Base-by-base conservation (phyloP, 2,113 vertebrate genomes). In the Psophia crepitans region DNA sequence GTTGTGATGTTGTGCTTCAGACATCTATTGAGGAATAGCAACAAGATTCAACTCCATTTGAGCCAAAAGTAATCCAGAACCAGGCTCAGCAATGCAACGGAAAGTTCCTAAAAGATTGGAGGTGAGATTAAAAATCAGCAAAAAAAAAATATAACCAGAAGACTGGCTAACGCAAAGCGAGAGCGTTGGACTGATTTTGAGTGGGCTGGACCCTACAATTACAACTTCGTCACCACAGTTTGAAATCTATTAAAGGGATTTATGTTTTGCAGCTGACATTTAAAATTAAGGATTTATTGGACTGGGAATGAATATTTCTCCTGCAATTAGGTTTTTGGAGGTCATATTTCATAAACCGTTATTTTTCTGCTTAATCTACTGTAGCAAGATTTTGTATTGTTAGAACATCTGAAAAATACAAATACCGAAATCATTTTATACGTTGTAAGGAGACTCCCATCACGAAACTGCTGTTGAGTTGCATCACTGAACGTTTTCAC, bases 211-310 rank as follows among this genome's bases (percentile, higher is more conserved):
- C 32, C 68, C 69, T 90, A 92, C 75, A 87, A 95, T 85, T 96
- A 84, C 63, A 97, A 97, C 91, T 97, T 97, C 90, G 89, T 95
- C 93, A 96, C 84, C 92, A 86, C 93, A 92, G 94, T 95, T 98
- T 97, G 96, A 95, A 98, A 98, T 93, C 92, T 97, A 97, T 95
- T 96, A 98, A 94, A 94, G 89, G 96, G 93, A 97, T 97, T 97
- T 97, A 97, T 95, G 92, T 78, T 97, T 97, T 97, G 95, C 93
- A 97, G 95, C 73, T 98, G 97, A 97, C 93, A 97, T 97, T 98
- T 98, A 96, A 98, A 98, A 97, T 95, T 92, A 95, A 97, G 97
- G 96, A 97, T 96, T 98, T 98, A 97, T 97, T 97, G 90, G 91
- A 89, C 89, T 96, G 69, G 51, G 95, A 97, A 82, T 95, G 96